A percentile compares a stretch with the other conserved stretches of the same genome.
Evolutionary conservation across 2,888 invertebrate genomes (phyloP).

Genomic region (Macroteleia sp.): DNA sequence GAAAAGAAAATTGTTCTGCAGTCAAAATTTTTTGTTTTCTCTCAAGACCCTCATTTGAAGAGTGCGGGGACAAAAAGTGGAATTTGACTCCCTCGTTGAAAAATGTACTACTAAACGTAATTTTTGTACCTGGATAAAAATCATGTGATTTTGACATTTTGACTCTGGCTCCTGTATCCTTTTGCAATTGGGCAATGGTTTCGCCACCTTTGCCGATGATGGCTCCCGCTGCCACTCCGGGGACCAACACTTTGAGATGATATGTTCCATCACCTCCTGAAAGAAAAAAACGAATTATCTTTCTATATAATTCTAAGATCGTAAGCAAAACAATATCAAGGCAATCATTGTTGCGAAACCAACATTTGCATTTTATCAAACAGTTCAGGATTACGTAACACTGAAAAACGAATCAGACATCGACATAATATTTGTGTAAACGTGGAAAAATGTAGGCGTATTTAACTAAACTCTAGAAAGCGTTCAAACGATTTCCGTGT

Average conservation of each 20-base stretch:
- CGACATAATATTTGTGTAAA: constrained; percentile 34
- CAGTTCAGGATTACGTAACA: constrained; percentile 33
- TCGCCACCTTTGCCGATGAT: constrained; percentile 99
- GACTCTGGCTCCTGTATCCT: constrained; percentile 97
- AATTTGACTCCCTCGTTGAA: too few relatives aligned
- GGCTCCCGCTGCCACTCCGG: constrained; percentile 98
- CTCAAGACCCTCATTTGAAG: too few relatives aligned
- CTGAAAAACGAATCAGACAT: constrained; percentile 48
- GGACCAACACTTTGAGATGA: constrained; percentile 98
- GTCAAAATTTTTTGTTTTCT: too few relatives aligned
- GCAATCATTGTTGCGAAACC: constrained; percentile 45
- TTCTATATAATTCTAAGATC: not conserved
- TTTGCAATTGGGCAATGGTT: constrained; percentile 98
- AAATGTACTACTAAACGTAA: too few relatives aligned
- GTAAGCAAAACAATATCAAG: constrained; percentile 36
- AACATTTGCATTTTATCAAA: constrained; percentile 49
- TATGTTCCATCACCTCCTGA: constrained; percentile 93
- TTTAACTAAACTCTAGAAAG: too few relatives aligned
- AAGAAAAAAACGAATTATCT: constrained; percentile 70
- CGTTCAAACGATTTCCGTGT: too few relatives aligned
- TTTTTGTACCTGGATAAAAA: constrained; percentile 97
- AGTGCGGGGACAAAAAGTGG: too few relatives aligned
- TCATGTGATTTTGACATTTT: constrained; percentile 99
- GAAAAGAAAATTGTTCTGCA: too few relatives aligned
- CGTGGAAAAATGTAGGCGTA: constrained; percentile 33